Conservation (phyloP, 1,140 invertebrate species). For the Scaptomyza pallida region DNA sequence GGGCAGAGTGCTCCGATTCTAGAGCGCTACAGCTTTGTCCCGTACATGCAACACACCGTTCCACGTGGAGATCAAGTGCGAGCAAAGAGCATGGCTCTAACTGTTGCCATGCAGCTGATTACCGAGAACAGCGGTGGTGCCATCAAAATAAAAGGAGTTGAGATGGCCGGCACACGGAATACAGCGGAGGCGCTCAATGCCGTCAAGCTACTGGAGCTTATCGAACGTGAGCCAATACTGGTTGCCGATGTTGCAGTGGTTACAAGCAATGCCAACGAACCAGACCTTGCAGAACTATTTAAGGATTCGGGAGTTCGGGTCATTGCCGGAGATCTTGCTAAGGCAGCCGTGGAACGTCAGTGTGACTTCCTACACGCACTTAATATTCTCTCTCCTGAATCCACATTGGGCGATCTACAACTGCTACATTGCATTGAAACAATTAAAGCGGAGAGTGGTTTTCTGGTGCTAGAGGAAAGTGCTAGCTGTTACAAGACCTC, state of each 20-base stretch:
- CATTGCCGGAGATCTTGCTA: conserved; percentile 85
- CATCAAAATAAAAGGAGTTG: conserved; percentile 90
- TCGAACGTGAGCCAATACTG: conserved; percentile 88
- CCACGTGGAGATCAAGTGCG: conserved; percentile 84
- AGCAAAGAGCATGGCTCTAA: conserved; percentile 85
- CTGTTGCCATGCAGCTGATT: conserved; percentile 88
- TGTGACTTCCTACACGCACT: conserved; percentile 87
- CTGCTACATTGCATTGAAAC: conserved; percentile 86
- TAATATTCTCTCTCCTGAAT: conserved; percentile 85
- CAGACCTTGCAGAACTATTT: conserved; percentile 74
- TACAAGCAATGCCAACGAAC: conserved; percentile 79
- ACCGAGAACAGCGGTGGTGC: conserved; percentile 90
- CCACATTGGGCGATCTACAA: conserved; percentile 61
- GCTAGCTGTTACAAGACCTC: conserved; percentile 84
- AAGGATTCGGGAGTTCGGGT: conserved; percentile 85
- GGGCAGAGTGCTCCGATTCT: conserved; percentile 90
- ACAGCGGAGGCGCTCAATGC: conserved; percentile 87
- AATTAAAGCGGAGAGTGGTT: conserved; percentile 88
- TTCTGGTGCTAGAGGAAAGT: conserved; percentile 91
- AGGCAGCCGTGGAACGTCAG: conserved; percentile 86
- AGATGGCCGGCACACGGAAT: conserved; percentile 87
- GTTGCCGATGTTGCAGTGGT: conserved; percentile 86
- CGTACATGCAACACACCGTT: conserved; percentile 86
- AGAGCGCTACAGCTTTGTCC: conserved; percentile 93
- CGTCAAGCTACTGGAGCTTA: conserved; percentile 85